Base-by-base conservation (phyloP, 2,888 invertebrate genomes). In the Unio delphinus region DNA sequence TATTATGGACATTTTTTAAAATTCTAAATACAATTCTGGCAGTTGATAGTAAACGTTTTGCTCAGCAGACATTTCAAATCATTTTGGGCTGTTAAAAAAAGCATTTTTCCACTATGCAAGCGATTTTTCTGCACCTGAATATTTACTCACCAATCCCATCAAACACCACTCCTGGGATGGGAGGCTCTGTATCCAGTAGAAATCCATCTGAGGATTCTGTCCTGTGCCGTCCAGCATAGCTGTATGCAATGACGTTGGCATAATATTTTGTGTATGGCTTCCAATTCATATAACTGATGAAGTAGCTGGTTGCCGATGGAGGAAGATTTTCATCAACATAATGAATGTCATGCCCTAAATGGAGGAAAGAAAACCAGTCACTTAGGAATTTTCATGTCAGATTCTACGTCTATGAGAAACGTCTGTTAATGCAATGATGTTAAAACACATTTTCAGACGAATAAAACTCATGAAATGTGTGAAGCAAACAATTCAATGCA, bases 131-230 rank as follows among this genome's bases (percentile, higher is more conserved):
- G 67, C 65, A n/a, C 23, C n/a, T 57, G 17, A 30, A 59, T 8
- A 30, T 30, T 54, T 7, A 34, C 34, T 34, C 34, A 75, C 75
- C 75, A 17, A 61, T 54, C 0, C 72, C 72, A 64, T 80, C 73
- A 60, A 65, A 61, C 5, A 79, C 68, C 15, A 70, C 60, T 26
- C 74, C 74, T 11, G 64, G 11, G 5, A 55, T 58, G 5, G 80
- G 78, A 34, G 75, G 74, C 23, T 57, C 55, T 20, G 63, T 28
- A 55, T 80, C 80, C 45, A 78, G 55, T 20, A 73, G 57, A 57
- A 73, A 76, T 17, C 78, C 80, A 65, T 75, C 71, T 23, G 78
- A 75, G 1, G 64, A 60, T 17, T 65, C 68, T 5, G 73, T 69
- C 1, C 69, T 71, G n/a, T 70, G 72, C 18, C 72, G 68, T 15